Evolutionary conservation across 2,113 vertebrate genomes (phyloP), one percentile per base, ranked within the genome.

Genomic region (Centrocercus urophasianus): DNA sequence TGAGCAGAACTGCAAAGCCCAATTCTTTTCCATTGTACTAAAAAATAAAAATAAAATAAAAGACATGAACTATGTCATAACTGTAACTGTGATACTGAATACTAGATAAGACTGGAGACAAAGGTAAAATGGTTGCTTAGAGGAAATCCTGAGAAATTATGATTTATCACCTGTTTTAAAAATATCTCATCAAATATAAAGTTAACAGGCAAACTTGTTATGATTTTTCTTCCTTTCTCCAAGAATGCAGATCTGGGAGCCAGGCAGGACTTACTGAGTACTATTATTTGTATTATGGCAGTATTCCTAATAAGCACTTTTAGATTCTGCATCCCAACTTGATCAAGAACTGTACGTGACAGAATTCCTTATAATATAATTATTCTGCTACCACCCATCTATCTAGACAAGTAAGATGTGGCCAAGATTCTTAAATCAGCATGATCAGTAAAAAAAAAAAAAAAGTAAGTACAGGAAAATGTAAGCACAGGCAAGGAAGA

Each of bases 401-500:
- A 86, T 93, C 83, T 89, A 87, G 81, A 81, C 90, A 91, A 57
- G 32, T 7, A 57, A 54, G 11, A 72, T 88, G n/a, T 48, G 60
- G n/a, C 56, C 21, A 61, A 5, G 52, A 11, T 82, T 89, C 59
- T 65, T 28, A 69, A 69, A 61, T 47, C 24, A 66, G 17, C n/a
- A 48, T 69, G 21, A 45, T 22, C 28, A 30, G 10, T 14, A 6
- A 48, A 22, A 22, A 52, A 52, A 52, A 48, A 79, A 13, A 50
- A 4, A 21, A 28, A 10, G 5, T 6, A 75, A 76, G 20, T 13
- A 78, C 3, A 73, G 61, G 27, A 45, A 40, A 65, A 61, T 12
- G 6, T 8, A 19, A 47, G 2, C 28, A 81, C 10, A 66, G 9
- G 27, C 25, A 89, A 59, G 32, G 45, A 48, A 82, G 15, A 54